Evolutionary conservation across 2,113 vertebrate species (phyloP), one percentile per base, ranked within the genome.

Genomic region (Petroica traversi): DNA sequence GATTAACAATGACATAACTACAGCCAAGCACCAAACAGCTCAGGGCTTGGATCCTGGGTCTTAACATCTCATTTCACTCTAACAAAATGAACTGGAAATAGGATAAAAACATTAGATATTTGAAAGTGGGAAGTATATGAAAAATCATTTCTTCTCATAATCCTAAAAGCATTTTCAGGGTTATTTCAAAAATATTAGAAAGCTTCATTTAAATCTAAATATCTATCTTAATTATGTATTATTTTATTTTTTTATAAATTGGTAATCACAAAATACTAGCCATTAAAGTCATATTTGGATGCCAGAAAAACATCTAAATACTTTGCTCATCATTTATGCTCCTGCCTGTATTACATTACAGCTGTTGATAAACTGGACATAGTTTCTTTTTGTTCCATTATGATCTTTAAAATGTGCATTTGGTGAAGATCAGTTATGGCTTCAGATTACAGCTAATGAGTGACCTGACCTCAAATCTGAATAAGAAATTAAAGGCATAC

Each of bases 401-500:
- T 38, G 88, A 90, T 91, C 82, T 96, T 97, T 90, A 94, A 95
- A 96, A 96, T 85, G 92, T 96, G 89, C 97, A 98, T 98, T 98
- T 98, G 97, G 96, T 98, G 97, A 97, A 98, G 97, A 96, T 98
- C 97, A 98, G 95, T 97, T 98, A 98, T 98, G 98, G 98, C 98
- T 98, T 98, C 97, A 54, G 86, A 91, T 96, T 96, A 92, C 77
- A 97, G 94, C 91, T 58, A 94, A 92, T 94, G 88, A 89, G 92
- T 97, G 92, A 95, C 93, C 96, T 97, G 96, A 97, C 97, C 96
- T 97, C 95, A 95, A 82, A 92, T 97, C 88, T 95, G 61, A 96
- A 45, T 96, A 96, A 92, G 79, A 97, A 98, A 97, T 97, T 89
- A 97, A 97, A 97, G 41, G 66, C 88, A 92, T 98, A 98, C 93